Percentiles rank a stretch among this genome's conserved stretches.
Conservation (phyloP, 2,113 vertebrate species). For the Pongo pygmaeus region DNA sequence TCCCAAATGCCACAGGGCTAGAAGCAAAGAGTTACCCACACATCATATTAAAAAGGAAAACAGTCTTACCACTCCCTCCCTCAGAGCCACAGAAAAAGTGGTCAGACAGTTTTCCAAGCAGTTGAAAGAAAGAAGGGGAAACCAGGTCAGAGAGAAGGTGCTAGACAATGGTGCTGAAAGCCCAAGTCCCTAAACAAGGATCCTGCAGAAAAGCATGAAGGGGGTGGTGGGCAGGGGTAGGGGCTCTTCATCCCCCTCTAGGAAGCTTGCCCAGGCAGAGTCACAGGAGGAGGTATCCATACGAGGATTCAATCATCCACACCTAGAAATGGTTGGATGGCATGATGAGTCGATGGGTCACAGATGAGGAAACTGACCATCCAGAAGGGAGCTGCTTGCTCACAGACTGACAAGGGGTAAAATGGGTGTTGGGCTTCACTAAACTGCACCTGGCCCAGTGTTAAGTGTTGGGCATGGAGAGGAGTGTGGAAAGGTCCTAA, state of each 20-base stretch:
- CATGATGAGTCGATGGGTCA: not conserved
- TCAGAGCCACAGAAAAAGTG: not conserved
- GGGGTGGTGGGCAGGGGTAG: rapidly evolving
- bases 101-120: not conserved
- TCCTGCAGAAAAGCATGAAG: not conserved
- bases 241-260: too few species aligned
- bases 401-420: too few species aligned
- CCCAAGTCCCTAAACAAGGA: not conserved
- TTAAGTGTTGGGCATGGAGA: not conserved
- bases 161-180: not conserved
- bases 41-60: not conserved
- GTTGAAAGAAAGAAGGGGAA: not conserved
- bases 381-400: not conserved
- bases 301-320: not conserved
- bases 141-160: not conserved
- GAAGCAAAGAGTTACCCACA: not conserved
- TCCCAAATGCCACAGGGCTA: not conserved
- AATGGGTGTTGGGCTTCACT: not conserved
- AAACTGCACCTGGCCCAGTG: not conserved
- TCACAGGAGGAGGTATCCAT: not conserved
- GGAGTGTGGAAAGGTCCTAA: not conserved
- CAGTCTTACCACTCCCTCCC: not conserved
- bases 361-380: not conserved
- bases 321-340: not conserved
- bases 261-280: not conserved